phyloP scores from a whole-genome alignment of 92 coral and sea anemone genomes.

The Diadumene lineata region DNA sequence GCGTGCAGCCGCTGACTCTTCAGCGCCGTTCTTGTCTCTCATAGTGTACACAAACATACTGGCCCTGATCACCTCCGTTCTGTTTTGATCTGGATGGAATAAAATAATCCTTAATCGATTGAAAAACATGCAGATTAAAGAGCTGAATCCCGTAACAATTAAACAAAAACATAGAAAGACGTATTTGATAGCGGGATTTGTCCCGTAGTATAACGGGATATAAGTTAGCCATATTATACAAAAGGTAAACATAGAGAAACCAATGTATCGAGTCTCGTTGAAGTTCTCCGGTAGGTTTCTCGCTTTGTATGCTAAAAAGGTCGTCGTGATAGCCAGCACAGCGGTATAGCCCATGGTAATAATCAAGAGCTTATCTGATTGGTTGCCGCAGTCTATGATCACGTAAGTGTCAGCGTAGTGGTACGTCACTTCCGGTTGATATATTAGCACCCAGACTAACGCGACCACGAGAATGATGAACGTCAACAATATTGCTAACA shows the following conservation, averaged over 20 bases:
- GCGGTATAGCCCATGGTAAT: constrained; percentile 86
- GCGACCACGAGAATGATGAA: constrained; percentile 30
- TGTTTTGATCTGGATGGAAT: constrained; percentile 87
- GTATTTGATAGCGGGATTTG: constrained; percentile 46
- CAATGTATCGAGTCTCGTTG: constrained; percentile 91
- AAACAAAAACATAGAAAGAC: constrained; percentile 65
- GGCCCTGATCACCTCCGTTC: constrained; percentile 84
- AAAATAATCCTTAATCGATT: constrained; percentile 79
- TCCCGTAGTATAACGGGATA: constrained; percentile 73
- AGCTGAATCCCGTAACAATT: constrained; percentile 72
- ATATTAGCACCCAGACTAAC: constrained; percentile 53
- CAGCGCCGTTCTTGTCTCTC: constrained; percentile 62
- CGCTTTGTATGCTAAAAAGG: constrained; percentile 88
- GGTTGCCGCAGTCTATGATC: constrained; percentile 80
- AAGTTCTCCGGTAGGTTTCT: constrained; percentile 91
- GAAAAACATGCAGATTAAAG: constrained; percentile 80
- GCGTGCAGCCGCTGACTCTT: constrained; percentile 32
- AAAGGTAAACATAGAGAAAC: constrained; percentile 90
- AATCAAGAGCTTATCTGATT: constrained; percentile 73
- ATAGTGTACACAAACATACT: constrained; percentile 84
- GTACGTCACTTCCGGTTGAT: constrained; percentile 70
- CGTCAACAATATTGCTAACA: constrained; percentile 62
- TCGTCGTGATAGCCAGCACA: constrained; percentile 82
- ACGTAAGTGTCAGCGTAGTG: constrained; percentile 64
- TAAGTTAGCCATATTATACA: constrained; percentile 86